phyloP scores from a whole-genome alignment of 2,113 vertebrate species.

The Xiphophorus maculatus region DNA sequence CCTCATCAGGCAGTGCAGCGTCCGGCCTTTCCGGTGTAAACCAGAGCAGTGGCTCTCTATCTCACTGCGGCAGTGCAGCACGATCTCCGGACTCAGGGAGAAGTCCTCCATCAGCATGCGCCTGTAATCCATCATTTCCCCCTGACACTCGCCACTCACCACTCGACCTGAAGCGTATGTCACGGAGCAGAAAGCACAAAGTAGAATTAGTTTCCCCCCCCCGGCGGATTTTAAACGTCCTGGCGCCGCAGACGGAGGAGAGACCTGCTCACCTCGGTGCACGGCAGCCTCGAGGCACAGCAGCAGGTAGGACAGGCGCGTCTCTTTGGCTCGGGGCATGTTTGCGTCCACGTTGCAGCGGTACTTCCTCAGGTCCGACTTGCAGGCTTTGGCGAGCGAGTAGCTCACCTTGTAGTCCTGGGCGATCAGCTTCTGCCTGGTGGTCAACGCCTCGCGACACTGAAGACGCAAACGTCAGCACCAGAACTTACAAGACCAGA shows the following conservation, averaged over 20 bases:
- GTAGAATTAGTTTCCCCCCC: no score
- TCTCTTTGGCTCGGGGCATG: conserved; percentile 91
- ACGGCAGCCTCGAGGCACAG: conserved; percentile 95
- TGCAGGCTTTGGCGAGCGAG: conserved; percentile 95
- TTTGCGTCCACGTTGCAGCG: conserved; percentile 93
- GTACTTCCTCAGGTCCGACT: conserved; percentile 92
- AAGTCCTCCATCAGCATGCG: conserved; percentile 99
- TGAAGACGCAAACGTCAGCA: conserved; percentile 42
- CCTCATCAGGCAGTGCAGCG: conserved; percentile 97
- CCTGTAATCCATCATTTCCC: conserved; percentile 96
- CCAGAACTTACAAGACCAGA: not conserved
- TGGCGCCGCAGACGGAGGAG: no score
- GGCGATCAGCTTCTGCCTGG: conserved; percentile 94
- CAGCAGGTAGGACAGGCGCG: conserved; percentile 93
- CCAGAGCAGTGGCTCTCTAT: conserved; percentile 95
- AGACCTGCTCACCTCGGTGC: conserved; percentile 84
- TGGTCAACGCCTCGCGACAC: conserved; percentile 94
- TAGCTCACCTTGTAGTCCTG: conserved; percentile 98
- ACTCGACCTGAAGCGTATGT: conserved; percentile 82
- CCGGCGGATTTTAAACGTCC: not conserved
- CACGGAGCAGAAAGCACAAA: not conserved
- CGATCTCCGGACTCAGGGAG: conserved; percentile 95
- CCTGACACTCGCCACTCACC: conserved; percentile 95
- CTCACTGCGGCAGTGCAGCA: conserved; percentile 92
- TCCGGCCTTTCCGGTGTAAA: conserved; percentile 93